These are phyloP conservation scores for Graptemys geographica DNA, from an alignment of 2,797 vertebrate genomes.

Conservation along the genomic window DNA sequence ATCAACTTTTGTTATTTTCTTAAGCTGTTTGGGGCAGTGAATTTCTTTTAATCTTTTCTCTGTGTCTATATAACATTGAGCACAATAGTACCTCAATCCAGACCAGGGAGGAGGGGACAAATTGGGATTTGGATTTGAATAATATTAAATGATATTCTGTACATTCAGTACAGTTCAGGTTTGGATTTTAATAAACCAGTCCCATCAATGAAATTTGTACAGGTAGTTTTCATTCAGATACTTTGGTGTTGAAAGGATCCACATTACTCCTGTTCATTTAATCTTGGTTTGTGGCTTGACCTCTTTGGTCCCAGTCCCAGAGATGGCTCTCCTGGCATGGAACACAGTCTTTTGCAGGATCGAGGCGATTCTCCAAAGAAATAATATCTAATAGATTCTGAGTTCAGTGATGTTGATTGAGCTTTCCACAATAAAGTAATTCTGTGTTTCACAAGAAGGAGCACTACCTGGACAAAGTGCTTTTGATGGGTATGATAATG, in stretches of 20 bases:
- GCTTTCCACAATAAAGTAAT: not conserved
- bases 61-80: rapidly evolving
- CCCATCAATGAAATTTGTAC: not conserved
- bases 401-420: not conserved
- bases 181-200: not conserved
- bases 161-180: not conserved
- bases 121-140: not conserved
- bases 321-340: rapidly evolving
- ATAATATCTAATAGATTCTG: not conserved
- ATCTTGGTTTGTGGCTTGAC: not conserved
- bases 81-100: not conserved
- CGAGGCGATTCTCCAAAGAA: not conserved
- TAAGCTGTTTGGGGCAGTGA: not conserved
- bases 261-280: not conserved
- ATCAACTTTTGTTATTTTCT: rapidly evolving
- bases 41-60: not conserved
- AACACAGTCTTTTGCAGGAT: not conserved
- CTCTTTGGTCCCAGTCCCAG: not conserved
- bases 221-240: not conserved
- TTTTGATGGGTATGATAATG: not conserved
- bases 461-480: not conserved
- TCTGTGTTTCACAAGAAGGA: not conserved
- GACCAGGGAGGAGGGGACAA: not conserved
- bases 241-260: not conserved
- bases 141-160: not conserved